Percentiles rank a stretch among this genome's conserved stretches.
These are phyloP conservation scores for Sphecodes monilicornis DNA, from an alignment of 2,888 invertebrate species.

Conservation along the genomic window DNA sequence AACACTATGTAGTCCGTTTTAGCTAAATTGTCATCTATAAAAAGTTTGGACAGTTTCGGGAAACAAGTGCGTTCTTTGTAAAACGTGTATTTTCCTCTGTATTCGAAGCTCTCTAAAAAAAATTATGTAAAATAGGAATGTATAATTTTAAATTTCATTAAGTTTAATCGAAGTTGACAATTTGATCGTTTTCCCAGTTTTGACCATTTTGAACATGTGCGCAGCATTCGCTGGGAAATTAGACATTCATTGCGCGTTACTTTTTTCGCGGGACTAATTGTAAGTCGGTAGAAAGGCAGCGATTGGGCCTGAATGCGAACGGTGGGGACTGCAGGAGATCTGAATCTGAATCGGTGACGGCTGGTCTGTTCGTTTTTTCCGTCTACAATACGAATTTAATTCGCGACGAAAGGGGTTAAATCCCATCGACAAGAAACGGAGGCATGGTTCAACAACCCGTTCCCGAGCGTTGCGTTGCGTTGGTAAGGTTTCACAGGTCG, in stretches of 20 bases:
- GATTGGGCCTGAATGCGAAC: conserved; percentile 5
- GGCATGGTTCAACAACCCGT: conserved; percentile 55
- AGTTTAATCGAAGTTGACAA: too few species aligned
- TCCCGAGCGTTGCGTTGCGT: too few species aligned
- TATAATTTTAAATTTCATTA: too few species aligned
- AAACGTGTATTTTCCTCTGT: too few species aligned
- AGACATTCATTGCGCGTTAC: conserved; percentile 15
- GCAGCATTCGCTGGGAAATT: not conserved
- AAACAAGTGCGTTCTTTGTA: too few species aligned
- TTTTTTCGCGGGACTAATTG: conserved; percentile 14
- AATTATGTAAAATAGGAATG: too few species aligned
- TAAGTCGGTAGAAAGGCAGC: not conserved
- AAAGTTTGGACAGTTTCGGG: too few species aligned
- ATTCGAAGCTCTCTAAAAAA: too few species aligned
- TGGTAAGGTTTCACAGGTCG: conserved; percentile 53
- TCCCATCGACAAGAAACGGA: conserved; percentile 20
- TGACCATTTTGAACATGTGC: not conserved
- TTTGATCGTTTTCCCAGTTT: too few species aligned
- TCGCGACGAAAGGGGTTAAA: conserved; percentile 21
- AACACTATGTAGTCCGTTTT: too few species aligned
- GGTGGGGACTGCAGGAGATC: conserved; percentile 14
- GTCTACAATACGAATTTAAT: not conserved
- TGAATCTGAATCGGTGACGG: not conserved
- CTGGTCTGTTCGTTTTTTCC: not conserved
- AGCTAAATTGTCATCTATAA: too few species aligned